phyloP scores from a whole-genome alignment of 2,113 vertebrate species.

The Bufo bufo region DNA sequence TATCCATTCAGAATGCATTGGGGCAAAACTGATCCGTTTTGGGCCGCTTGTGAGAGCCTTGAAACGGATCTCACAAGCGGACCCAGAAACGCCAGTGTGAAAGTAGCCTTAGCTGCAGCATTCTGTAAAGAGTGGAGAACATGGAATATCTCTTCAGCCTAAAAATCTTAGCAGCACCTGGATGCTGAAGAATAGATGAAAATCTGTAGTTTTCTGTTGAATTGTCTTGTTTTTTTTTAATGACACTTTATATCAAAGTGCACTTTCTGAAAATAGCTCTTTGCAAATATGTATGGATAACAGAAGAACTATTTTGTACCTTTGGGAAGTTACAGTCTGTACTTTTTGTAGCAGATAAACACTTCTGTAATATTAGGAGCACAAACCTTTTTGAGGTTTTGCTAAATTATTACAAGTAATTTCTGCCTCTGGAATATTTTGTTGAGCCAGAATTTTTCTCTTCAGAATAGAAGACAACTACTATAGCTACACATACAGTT shows the following conservation, averaged over 20 bases:
- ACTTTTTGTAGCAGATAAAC: not conserved
- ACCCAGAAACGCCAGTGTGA: no score
- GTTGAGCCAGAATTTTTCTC: not conserved
- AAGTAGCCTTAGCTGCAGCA: no score
- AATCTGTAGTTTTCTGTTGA: not conserved
- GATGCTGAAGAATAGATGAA: not conserved
- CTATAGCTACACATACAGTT: no score
- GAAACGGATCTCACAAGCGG: no score
- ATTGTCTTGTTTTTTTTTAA: not conserved
- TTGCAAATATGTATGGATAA: not conserved
- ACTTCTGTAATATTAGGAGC: not conserved
- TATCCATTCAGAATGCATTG: no score
- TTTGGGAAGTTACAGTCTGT: not conserved
- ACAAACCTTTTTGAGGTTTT: not conserved
- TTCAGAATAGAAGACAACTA: not conserved
- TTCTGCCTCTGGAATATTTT: not conserved
- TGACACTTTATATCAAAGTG: no score
- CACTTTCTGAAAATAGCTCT: not conserved
- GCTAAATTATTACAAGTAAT: not conserved
- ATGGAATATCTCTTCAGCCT: no score
- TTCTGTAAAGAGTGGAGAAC: no score
- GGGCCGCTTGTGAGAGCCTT: no score
- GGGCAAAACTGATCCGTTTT: no score
- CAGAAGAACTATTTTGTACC: not conserved
- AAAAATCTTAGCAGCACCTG: not conserved